Conservation (phyloP, 1,140 invertebrate genomes). For the Platorchestia sp. region DNA sequence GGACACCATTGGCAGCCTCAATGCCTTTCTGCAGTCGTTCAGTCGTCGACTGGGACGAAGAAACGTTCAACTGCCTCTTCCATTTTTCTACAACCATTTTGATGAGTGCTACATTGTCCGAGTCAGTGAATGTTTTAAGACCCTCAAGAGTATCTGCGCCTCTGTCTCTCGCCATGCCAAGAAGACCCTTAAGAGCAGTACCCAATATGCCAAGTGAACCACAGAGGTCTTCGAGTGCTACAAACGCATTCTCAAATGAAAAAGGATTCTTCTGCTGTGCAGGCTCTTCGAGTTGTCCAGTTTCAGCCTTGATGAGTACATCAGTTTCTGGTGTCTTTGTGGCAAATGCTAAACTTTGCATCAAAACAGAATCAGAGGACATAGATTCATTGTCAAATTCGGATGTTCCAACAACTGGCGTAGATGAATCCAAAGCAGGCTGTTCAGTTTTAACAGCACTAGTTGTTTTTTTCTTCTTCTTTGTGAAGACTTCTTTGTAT, state of each 20-base stretch:
- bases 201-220: background rate
- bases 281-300: background rate
- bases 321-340: background rate
- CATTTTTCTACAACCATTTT: conserved; percentile 33
- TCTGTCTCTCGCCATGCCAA: background rate
- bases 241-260: background rate
- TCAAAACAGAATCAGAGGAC: conserved; percentile 1
- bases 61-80: background rate
- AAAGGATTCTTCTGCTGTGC: background rate
- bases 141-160: background rate
- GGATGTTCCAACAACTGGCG: background rate
- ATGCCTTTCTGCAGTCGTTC: background rate
- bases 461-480: conserved; percentile 8
- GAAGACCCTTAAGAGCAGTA: conserved; percentile 15
- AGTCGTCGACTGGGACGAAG: background rate
- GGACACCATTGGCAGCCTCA: background rate
- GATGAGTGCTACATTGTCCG: conserved; percentile 21
- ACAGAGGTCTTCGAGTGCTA: background rate
- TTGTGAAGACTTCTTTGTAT: conserved; percentile 4
- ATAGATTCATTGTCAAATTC: background rate
- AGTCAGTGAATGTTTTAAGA: background rate
- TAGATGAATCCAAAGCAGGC: background rate
- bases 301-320: background rate
- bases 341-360: conserved; percentile 36
- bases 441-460: background rate